phyloP scores from a whole-genome alignment of 2,888 invertebrate genomes.

The Trachelus tabidus region DNA sequence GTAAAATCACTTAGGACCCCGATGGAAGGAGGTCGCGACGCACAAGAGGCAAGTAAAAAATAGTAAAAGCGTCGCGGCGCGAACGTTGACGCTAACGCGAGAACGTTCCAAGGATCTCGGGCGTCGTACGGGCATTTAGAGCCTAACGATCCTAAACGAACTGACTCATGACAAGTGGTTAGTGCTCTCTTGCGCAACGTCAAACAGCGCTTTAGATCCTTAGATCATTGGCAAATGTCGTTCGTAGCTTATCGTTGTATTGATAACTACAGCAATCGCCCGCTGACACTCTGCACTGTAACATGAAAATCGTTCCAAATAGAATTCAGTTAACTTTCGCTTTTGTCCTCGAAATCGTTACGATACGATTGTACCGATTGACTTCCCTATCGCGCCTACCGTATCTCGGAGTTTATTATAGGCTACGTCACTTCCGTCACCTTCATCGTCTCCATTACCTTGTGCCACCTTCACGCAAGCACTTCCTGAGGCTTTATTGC shows the following conservation, averaged over 20 bases:
- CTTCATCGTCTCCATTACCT: not conserved
- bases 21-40: not conserved
- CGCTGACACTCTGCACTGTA: not conserved
- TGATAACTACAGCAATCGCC: not conserved
- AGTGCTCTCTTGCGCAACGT: not conserved
- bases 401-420: not conserved
- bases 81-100: not conserved
- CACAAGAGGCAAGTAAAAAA: not conserved
- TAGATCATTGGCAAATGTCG: not conserved
- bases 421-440: conserved; percentile 2
- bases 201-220: not conserved
- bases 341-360: not conserved
- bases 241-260: not conserved
- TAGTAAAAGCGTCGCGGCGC: not conserved
- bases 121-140: not conserved
- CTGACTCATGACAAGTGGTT: not conserved
- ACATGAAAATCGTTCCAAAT: not conserved
- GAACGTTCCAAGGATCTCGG: not conserved
- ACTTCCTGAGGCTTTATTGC: not conserved
- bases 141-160: conserved; percentile 6
- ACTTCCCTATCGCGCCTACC: not conserved
- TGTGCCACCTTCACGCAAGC: not conserved
- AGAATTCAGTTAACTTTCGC: conserved; percentile 2
- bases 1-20: not conserved
- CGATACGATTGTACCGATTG: not conserved